Evolutionary conservation across 2,888 invertebrate species (phyloP).

Genomic region (Leucophenga maculata): DNA sequence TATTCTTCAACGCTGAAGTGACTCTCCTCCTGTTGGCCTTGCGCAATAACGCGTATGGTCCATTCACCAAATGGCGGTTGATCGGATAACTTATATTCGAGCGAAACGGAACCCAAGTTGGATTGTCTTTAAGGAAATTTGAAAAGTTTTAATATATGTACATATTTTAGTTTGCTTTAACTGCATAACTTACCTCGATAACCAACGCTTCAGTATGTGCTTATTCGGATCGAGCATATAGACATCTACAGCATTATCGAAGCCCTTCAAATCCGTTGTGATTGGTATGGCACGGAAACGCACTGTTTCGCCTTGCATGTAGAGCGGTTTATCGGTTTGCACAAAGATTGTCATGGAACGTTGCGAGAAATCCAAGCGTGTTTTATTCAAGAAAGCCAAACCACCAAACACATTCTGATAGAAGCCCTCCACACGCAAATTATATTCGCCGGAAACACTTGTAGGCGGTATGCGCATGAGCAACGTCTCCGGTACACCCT

Average conservation of each 20-base stretch:
- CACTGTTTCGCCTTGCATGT: constrained; percentile 93
- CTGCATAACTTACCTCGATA: constrained; percentile 77
- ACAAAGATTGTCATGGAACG: constrained; percentile 96
- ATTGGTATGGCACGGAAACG: constrained; percentile 93
- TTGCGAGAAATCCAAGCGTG: constrained; percentile 86
- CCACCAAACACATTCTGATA: constrained; percentile 82
- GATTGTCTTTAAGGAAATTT: constrained; percentile 76
- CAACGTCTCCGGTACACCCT: constrained; percentile 90
- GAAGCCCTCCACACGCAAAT: constrained; percentile 86
- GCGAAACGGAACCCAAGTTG: constrained; percentile 93
- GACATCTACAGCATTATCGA: constrained; percentile 91
- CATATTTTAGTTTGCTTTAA: background rate
- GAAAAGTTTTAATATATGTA: background rate
- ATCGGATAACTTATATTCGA: constrained; percentile 90
- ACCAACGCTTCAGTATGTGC: constrained; percentile 92
- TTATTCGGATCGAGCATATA: constrained; percentile 92
- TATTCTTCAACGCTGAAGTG: constrained; percentile 93
- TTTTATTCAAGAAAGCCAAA: constrained; percentile 91
- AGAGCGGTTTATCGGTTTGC: constrained; percentile 94
- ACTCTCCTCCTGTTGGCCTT: constrained; percentile 89
- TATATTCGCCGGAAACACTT: constrained; percentile 87
- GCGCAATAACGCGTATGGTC: constrained; percentile 90
- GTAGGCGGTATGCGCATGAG: constrained; percentile 91
- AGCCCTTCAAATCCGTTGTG: constrained; percentile 91
- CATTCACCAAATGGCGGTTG: constrained; percentile 94